Conservation (phyloP, 2,888 invertebrate genomes). For the Panzeria rudis region DNA sequence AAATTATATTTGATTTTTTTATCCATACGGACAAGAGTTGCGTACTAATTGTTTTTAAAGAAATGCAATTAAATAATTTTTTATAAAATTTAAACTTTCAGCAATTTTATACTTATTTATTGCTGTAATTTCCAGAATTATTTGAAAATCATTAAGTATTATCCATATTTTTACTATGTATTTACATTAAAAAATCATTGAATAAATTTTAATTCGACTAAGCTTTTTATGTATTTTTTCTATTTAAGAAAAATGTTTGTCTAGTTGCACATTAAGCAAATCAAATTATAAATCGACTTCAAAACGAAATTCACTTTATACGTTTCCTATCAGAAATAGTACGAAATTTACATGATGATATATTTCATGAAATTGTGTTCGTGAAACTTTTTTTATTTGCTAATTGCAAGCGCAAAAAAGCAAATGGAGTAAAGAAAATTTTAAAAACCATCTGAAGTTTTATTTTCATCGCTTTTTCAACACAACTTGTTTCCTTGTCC, state of each 20-base stretch:
- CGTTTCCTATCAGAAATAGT: no score
- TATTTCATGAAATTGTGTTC: no score
- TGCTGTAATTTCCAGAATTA: neutral
- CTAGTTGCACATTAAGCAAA: no score
- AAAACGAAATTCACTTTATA: no score
- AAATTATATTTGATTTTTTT: neutral
- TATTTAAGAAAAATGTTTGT: neutral
- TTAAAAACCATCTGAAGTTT: no score
- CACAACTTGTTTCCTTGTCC: no score
- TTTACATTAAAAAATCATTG: constrained; percentile 25
- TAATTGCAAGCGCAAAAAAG: no score
- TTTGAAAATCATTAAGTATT: constrained; percentile 23
- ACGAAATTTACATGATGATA: no score
- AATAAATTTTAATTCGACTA: constrained; percentile 42
- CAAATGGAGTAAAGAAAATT: no score
- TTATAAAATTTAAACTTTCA: neutral
- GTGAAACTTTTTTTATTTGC: no score
- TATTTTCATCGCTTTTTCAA: no score
- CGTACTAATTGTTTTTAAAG: neutral
- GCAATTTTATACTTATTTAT: constrained; percentile 5
- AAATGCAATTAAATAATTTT: neutral
- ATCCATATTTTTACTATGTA: constrained; percentile 24
- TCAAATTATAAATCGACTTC: no score
- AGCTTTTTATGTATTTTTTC: neutral
- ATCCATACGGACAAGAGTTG: neutral